Base-by-base conservation (phyloP, 2,888 invertebrate genomes). In the Lagria hirta region DNA sequence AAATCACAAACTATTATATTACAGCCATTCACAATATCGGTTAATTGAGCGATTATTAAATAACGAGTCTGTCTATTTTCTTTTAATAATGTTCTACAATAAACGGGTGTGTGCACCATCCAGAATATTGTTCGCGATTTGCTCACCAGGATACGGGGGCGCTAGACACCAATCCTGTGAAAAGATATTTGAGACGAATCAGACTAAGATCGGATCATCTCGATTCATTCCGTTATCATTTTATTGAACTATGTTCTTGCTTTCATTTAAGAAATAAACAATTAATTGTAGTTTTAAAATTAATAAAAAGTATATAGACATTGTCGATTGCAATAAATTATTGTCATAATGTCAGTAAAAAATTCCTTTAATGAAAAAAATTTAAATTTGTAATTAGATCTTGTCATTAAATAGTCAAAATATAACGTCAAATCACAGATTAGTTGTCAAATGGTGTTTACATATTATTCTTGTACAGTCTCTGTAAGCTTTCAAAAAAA, bases 51-150 rank as follows among this genome's bases (percentile, higher is more conserved):
- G 58, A 55, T 56, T 55, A 56, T 58, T 52, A 22, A 18, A 30
- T 14, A 37, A 51, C 49, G n/a, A 52, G 49, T 49, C 51, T 53
- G 51, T 60, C 52, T 51, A 53, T 54, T 56, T 43, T 56, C 51
- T n/a, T 54, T 65, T 62, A 65, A 67, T 64, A 62, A 62, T 65
- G 60, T 55, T 66, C 60, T 59, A 43, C 42, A 47, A 48, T 48
- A 58, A 58, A 54, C 58, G 61, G 63, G 66, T 67, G 68, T 66
- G 68, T 64, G 60, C 61, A 61, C 56, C 55, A 52, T 57, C 55
- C 46, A 46, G 42, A 55, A 49, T 47, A 48, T 61, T 59, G 60
- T 66, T 58, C 62, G 56, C 60, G 60, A 33, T 55, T 45, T 52
- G 37, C 38, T 55, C 65, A 59, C 58, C 49, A 54, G 60, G 62